These are phyloP conservation scores for Melieria omissa DNA, from an alignment of 2,888 invertebrate genomes.

Conservation along the genomic window DNA sequence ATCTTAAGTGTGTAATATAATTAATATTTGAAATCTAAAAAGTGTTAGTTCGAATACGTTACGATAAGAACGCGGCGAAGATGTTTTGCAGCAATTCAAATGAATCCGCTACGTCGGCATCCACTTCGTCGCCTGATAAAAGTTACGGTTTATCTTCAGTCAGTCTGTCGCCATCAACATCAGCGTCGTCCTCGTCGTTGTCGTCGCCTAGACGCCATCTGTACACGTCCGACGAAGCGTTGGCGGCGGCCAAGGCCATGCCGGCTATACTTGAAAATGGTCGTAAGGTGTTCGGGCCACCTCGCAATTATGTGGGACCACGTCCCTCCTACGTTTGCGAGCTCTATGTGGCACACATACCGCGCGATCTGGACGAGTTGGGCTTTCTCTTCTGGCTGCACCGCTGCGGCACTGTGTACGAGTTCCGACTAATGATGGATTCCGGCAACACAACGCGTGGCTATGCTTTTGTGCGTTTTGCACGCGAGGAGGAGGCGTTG, in stretches of 20 bases:
- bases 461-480: constrained; percentile 51
- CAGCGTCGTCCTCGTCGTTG: neutral
- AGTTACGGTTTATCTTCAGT: neutral
- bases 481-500: constrained; percentile 47
- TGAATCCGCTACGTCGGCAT: neutral
- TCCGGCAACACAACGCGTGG: constrained; percentile 49
- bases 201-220: constrained; percentile 3
- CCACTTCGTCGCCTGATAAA: neutral
- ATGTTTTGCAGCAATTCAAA: too few relatives aligned
- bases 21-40: too few relatives aligned
- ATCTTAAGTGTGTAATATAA: too few relatives aligned
- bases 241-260: constrained; percentile 40
- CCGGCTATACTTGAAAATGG: constrained; percentile 49
- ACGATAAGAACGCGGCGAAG: too few relatives aligned
- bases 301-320: constrained; percentile 45
- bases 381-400: constrained; percentile 47
- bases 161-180: neutral
- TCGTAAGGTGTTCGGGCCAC: constrained; percentile 49
- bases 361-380: constrained; percentile 48
- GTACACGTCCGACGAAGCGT: constrained; percentile 20
- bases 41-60: too few relatives aligned
- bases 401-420: constrained; percentile 52
- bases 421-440: constrained; percentile 55
- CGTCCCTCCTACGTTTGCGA: constrained; percentile 49
- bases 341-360: constrained; percentile 51